These are phyloP conservation scores for Calameuta pallipes DNA, from an alignment of 2,888 invertebrate species.

Conservation along the genomic window DNA sequence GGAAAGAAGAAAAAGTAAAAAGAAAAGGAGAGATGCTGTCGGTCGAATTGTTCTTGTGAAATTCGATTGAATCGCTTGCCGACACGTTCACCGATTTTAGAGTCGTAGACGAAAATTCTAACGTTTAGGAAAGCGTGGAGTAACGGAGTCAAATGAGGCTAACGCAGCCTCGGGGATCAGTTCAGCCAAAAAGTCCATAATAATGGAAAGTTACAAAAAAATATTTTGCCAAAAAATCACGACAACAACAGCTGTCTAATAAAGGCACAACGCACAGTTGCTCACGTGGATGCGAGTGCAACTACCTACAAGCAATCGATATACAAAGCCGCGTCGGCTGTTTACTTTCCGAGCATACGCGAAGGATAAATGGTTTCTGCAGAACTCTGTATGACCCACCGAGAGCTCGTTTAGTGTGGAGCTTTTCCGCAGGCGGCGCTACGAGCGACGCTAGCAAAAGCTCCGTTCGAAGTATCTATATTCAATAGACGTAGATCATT, in stretches of 20 bases:
- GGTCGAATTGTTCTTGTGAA: conserved; percentile 27
- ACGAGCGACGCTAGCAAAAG: not conserved
- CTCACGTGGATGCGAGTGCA: not conserved
- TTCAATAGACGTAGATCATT: not conserved
- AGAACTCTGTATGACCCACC: not conserved
- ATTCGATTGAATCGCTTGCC: conserved; percentile 34
- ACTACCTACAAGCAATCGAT: not conserved
- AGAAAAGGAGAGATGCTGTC: conserved; percentile 9
- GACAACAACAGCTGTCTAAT: not conserved
- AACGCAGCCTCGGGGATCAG: not conserved
- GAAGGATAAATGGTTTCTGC: not conserved
- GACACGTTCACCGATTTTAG: not conserved
- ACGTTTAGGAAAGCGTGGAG: not conserved
- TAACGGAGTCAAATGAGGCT: not conserved
- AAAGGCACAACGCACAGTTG: not conserved
- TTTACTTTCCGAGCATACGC: not conserved
- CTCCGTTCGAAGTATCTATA: not conserved
- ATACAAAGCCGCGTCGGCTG: not conserved
- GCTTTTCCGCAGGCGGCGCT: not conserved
- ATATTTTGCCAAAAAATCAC: not conserved
- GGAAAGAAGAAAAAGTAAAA: not conserved
- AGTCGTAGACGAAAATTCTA: not conserved
- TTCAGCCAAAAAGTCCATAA: too few species aligned
- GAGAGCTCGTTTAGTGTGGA: not conserved
- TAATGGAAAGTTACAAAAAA: not conserved